Evolutionary conservation across 2,888 invertebrate genomes (phyloP), one percentile per base, ranked within the genome.

Genomic region (Luperina nickerlii): DNA sequence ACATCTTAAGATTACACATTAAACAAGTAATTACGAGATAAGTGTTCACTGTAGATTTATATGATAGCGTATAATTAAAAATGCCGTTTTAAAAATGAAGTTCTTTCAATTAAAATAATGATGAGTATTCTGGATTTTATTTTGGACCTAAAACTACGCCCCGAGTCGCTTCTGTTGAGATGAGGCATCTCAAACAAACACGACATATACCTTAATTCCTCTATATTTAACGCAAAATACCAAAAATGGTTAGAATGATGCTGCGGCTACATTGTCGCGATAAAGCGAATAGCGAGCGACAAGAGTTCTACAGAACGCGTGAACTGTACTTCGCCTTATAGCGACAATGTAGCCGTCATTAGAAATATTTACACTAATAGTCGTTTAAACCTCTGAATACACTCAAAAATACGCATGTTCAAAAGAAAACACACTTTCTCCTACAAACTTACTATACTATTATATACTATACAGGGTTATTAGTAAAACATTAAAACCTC

Each of bases 1-100:
- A 69, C 66, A 66, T 42, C 70, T 38, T 42, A 66, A 60, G 48
- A 67, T 63, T 2, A n/a, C 11, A 75, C 0, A 13, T 54, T 6
- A 27, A 45, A 27, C 66, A 51, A 54, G 62, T 74, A 51, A 72
- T 68, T 66, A 32, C 77, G 71, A 70, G 71, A 32, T 1, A 48
- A 48, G 15, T 84, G 81, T 90, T 88, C 79, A 87, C 73, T 84
- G 79, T 91, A 90, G 90, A 83, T 62, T 85, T 68, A 86, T 77
- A 78, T 90, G 79, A 86, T 91, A 89, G 86, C 48, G 76, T 85
- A 89, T 90, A 89, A 92, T 90, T 88, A 86, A 82, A 90, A 92
- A 84, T 90, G 87, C 88, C 91, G 92, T 92, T 92, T 92, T 90
- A 90, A 89, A 90, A 91, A 89, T 92, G 88, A 89, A 90, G 83